phyloP scores from a whole-genome alignment of 2,113 vertebrate genomes.

The Pseudorectes ferrugineus region DNA sequence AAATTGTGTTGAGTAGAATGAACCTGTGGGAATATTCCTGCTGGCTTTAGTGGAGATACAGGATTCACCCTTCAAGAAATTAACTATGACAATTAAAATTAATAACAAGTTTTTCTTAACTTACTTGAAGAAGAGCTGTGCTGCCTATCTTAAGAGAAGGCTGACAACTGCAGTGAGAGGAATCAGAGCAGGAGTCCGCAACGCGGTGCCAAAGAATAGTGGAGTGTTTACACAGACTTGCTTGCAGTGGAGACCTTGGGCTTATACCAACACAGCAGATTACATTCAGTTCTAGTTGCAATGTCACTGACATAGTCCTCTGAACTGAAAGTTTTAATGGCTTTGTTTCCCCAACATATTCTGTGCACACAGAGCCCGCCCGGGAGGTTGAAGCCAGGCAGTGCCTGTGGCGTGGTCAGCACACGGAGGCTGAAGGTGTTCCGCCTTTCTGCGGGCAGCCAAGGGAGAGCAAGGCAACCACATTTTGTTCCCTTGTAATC shows the following conservation, averaged over 20 bases:
- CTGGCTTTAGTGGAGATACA: not conserved
- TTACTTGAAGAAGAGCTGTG: not conserved
- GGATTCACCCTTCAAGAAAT: not conserved
- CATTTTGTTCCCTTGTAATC: not conserved
- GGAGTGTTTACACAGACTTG: not conserved
- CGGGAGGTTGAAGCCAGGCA: not conserved
- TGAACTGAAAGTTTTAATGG: not conserved
- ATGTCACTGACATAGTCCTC: not conserved
- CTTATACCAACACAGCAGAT: conserved; percentile 9
- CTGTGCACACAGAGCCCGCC: not conserved
- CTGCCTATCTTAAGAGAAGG: not conserved
- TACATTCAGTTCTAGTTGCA: not conserved
- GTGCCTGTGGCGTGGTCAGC: not conserved
- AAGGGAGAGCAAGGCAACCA: not conserved
- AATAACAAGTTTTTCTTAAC: not conserved
- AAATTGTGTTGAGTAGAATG: not conserved
- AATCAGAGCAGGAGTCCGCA: not conserved
- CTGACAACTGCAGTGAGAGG: not conserved
- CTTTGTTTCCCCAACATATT: not conserved
- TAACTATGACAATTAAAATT: not conserved
- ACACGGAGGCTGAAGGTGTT: not conserved
- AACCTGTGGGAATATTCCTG: not conserved
- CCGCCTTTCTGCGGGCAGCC: not conserved
- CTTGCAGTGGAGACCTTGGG: conserved; percentile 1
- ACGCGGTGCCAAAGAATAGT: not conserved